These are phyloP conservation scores for Catostomus latipinnis DNA, from an alignment of 2,797 vertebrate species.

Conservation along the genomic window DNA sequence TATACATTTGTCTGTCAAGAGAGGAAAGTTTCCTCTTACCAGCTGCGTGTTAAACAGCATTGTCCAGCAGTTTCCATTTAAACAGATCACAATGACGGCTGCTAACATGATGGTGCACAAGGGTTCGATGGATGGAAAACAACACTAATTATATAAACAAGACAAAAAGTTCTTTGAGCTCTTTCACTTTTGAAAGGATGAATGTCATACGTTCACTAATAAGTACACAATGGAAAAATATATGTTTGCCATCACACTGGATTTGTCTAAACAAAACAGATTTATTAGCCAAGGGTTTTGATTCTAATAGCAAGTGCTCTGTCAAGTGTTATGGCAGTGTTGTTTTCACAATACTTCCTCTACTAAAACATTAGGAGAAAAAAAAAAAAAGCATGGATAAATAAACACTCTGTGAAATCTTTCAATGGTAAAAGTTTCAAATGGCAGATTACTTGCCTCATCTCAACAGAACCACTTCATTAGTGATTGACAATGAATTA, in stretches of 20 bases:
- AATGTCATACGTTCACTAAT: constrained; percentile 58
- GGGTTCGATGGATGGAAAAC: constrained; percentile 62
- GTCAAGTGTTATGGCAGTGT: constrained; percentile 65
- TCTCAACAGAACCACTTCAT: constrained; percentile 40
- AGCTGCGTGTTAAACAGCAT: constrained; percentile 43
- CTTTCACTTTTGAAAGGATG: constrained; percentile 43
- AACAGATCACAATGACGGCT: constrained; percentile 54
- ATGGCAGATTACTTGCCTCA: constrained; percentile 39
- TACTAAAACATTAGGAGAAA: constrained; percentile 69
- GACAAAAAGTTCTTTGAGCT: constrained; percentile 71
- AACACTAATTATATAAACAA: constrained; percentile 76
- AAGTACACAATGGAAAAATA: constrained; percentile 63
- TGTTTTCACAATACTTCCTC: constrained; percentile 66
- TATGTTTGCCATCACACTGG: constrained; percentile 66
- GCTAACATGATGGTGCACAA: constrained; percentile 54
- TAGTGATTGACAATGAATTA: constrained; percentile 50
- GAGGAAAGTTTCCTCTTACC: constrained; percentile 36
- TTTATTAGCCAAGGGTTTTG: constrained; percentile 61
- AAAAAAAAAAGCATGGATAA: constrained; percentile 39
- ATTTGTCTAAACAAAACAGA: constrained; percentile 62
- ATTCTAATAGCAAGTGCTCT: constrained; percentile 66
- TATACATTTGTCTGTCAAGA: constrained; percentile 40
- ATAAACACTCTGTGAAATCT: constrained; percentile 53
- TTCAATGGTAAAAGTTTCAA: constrained; percentile 58
- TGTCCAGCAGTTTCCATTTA: constrained; percentile 63